Conservation (phyloP, 64 coral and sea anemone species). For the Montipora capricornis region DNA sequence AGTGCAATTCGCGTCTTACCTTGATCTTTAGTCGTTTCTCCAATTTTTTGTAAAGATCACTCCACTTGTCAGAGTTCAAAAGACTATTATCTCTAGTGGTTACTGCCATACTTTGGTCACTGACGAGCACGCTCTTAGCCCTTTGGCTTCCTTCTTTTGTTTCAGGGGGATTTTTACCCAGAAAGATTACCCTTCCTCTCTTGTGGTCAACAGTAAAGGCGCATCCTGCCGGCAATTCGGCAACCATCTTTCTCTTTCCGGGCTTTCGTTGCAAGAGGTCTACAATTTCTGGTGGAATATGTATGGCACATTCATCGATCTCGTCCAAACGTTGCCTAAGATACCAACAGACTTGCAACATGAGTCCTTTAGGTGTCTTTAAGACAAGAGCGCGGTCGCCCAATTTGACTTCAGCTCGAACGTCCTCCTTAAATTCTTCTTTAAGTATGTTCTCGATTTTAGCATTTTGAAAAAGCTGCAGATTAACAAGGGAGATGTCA, state of each 20-base stretch:
- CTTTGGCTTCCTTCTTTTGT: neutral
- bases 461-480: constrained; percentile 8
- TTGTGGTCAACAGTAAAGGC: constrained; percentile 26
- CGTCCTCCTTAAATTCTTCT: neutral
- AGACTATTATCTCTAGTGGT: neutral
- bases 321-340: constrained; percentile 22
- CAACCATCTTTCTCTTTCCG: constrained; percentile 16
- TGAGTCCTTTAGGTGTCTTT: constrained; percentile 24
- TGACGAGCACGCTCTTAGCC: neutral
- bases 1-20: neutral
- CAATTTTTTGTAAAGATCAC: constrained; percentile 17
- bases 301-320: neutral
- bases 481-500: neutral
- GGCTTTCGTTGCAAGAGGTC: constrained; percentile 14
- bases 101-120: neutral
- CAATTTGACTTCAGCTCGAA: constrained; percentile 11
- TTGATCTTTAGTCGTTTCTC: constrained; percentile 3
- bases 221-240: constrained; percentile 11
- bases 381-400: neutral
- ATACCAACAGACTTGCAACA: neutral
- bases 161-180: neutral
- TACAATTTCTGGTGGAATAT: neutral
- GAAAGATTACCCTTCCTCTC: neutral
- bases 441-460: constrained; percentile 23
- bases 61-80: neutral